These are phyloP conservation scores for Lysandra bellargus DNA, from an alignment of 2,888 invertebrate species.

Conservation along the genomic window DNA sequence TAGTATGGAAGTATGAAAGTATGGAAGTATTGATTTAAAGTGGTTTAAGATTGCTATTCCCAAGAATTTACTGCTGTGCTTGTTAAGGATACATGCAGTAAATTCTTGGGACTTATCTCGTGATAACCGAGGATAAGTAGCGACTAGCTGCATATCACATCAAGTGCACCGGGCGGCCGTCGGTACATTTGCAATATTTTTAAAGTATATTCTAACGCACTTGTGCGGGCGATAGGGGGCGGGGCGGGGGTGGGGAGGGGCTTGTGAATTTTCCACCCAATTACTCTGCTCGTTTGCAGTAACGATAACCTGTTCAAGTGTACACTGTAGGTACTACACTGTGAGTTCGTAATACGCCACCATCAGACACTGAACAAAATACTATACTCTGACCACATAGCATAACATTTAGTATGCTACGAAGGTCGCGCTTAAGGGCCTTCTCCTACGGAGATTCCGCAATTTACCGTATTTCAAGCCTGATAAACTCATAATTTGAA, in stretches of 20 bases:
- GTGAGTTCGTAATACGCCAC: neutral
- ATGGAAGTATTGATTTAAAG: too few relatives aligned
- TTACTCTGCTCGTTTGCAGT: slow-evolving; percentile 50
- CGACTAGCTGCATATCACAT: neutral
- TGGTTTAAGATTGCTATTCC: neutral
- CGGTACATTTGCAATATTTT: slow-evolving; percentile 24
- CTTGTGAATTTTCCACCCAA: slow-evolving; percentile 52
- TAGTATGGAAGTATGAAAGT: too few relatives aligned
- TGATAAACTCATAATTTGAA: too few relatives aligned
- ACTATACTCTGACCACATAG: too few relatives aligned
- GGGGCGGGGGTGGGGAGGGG: slow-evolving; percentile 31
- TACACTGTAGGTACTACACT: neutral
- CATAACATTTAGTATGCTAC: too few relatives aligned
- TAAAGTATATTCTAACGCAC: slow-evolving; percentile 34
- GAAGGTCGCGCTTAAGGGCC: too few relatives aligned
- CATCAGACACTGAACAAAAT: neutral
- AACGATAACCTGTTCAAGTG: slow-evolving; percentile 32
- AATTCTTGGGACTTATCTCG: slow-evolving; percentile 4
- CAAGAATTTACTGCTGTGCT: neutral
- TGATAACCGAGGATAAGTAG: slow-evolving; percentile 10
- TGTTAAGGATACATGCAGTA: neutral
- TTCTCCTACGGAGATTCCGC: too few relatives aligned
- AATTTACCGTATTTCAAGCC: too few relatives aligned
- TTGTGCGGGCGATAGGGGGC: slow-evolving; percentile 30
- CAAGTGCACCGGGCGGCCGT: neutral